phyloP scores from a whole-genome alignment of 2,113 vertebrate species.

The Psittacus erithacus region DNA sequence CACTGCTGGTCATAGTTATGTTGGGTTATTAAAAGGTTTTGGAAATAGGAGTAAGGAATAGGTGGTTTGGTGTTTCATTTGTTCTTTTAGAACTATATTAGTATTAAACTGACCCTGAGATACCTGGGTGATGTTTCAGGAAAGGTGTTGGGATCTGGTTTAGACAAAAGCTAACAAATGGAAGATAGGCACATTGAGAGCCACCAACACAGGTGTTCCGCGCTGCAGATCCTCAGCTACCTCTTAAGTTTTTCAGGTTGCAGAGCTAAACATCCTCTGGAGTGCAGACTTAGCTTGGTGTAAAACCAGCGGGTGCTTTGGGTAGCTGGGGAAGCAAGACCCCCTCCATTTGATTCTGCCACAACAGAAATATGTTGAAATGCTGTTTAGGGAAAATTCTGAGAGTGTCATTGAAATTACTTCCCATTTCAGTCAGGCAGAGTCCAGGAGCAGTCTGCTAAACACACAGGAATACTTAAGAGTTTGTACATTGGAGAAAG shows the following conservation, averaged over 20 bases:
- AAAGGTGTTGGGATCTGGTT: neutral
- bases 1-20: neutral
- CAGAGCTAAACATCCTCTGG: neutral
- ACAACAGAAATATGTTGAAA: neutral
- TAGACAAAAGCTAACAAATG: neutral
- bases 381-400: neutral
- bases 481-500: neutral
- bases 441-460: neutral
- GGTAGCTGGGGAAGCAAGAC: neutral
- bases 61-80: neutral
- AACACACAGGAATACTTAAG: neutral
- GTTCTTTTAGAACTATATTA: neutral
- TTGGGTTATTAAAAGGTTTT: neutral
- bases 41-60: neutral
- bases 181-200: neutral
- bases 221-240: neutral
- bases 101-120: neutral
- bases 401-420: neutral
- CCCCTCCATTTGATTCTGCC: neutral
- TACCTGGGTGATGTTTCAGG: neutral
- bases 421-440: neutral
- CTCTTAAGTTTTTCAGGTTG: neutral
- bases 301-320: neutral
- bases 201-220: neutral
- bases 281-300: neutral